These are phyloP conservation scores for Dascillus cervinus DNA, from an alignment of 2,888 invertebrate genomes.

Conservation along the genomic window DNA sequence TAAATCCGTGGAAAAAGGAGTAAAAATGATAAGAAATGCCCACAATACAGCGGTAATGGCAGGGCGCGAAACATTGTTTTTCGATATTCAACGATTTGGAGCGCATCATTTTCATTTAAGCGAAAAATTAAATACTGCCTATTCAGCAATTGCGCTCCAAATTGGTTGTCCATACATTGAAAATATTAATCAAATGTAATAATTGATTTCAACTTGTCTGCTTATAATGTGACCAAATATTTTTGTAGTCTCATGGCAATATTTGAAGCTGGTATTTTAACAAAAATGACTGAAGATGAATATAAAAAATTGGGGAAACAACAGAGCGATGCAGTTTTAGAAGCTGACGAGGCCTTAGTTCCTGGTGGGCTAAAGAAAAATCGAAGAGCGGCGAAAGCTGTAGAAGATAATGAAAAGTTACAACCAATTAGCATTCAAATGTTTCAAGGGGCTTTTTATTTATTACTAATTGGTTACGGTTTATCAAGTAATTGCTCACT, in stretches of 20 bases:
- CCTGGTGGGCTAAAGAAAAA: constrained; percentile 23
- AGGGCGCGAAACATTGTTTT: constrained; percentile 67
- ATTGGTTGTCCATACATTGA: constrained; percentile 68
- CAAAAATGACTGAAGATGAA: constrained; percentile 69
- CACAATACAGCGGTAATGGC: constrained; percentile 59
- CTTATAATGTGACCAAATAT: background rate
- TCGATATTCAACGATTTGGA: constrained; percentile 70
- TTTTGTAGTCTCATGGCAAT: constrained; percentile 57
- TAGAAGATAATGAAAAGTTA: constrained; percentile 39
- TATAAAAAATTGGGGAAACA: constrained; percentile 61
- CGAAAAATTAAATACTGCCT: constrained; percentile 68
- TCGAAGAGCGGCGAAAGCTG: constrained; percentile 25
- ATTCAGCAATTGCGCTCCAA: constrained; percentile 71
- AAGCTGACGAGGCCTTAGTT: constrained; percentile 26
- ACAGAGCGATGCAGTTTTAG: constrained; percentile 40
- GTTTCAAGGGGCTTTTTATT: constrained; percentile 66
- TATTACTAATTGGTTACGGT: constrained; percentile 56
- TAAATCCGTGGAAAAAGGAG: constrained; percentile 64
- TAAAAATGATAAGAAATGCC: constrained; percentile 54
- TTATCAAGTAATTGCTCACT: constrained; percentile 58
- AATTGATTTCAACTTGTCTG: constrained; percentile 1
- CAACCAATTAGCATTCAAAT: constrained; percentile 63
- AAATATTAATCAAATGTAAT: constrained; percentile 65
- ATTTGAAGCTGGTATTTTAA: constrained; percentile 68
- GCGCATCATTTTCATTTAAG: constrained; percentile 66